Conservation (phyloP, 2,888 invertebrate species). For the Oligia strigilis region DNA sequence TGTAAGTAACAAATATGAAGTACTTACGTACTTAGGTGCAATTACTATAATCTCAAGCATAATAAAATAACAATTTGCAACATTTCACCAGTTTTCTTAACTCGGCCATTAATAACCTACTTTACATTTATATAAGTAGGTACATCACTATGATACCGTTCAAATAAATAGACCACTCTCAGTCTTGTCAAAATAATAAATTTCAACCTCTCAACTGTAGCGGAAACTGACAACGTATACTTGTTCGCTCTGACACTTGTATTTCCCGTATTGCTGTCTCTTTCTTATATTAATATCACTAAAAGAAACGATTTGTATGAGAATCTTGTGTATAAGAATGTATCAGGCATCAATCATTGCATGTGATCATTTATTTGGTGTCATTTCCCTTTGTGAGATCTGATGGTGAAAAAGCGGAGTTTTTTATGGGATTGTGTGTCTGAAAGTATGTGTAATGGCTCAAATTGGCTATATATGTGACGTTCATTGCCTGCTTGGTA, state of each 20-base stretch:
- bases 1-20: conserved; percentile 1
- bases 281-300: conserved; percentile 55
- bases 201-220: conserved; percentile 60
- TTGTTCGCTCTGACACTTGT: conserved; percentile 27
- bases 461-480: conserved; percentile 33
- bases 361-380: conserved; percentile 57
- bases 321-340: conserved; percentile 54
- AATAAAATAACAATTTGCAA: conserved; percentile 32
- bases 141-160: conserved; percentile 55
- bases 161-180: conserved; percentile 69
- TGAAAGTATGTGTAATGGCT: conserved; percentile 16
- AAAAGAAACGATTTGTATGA: conserved; percentile 61
- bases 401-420: conserved; percentile 49
- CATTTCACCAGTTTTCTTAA: conserved; percentile 43
- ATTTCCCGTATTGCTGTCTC: conserved; percentile 38
- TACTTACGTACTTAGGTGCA: not conserved
- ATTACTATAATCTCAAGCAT: conserved; percentile 33
- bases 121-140: conserved; percentile 56
- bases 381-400: conserved; percentile 42
- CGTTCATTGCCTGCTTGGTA: not conserved
- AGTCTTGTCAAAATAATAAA: conserved; percentile 69
- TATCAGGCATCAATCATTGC: conserved; percentile 63
- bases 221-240: conserved; percentile 38
- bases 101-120: conserved; percentile 58
- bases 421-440: conserved; percentile 40